These are phyloP conservation scores for Zalophus californianus DNA, from an alignment of 2,797 vertebrate species.

Conservation along the genomic window DNA sequence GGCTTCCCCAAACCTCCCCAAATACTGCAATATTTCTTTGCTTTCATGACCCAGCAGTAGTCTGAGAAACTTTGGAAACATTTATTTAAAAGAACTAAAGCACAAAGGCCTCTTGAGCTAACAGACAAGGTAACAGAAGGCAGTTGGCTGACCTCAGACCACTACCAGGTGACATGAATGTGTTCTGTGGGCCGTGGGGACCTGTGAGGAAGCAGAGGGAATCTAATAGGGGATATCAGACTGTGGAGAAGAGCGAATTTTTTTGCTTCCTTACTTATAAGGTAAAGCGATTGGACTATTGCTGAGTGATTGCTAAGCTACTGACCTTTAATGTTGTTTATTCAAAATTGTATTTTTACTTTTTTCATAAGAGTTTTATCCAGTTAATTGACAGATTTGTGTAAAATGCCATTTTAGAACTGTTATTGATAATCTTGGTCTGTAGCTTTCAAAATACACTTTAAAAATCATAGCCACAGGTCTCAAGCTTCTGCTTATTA, in stretches of 20 bases:
- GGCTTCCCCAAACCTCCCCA: neutral
- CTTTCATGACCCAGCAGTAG: neutral
- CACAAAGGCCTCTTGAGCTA: neutral
- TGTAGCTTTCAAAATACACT: slow-evolving; percentile 6
- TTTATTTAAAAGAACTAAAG: slow-evolving; percentile 18
- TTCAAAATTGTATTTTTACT: neutral
- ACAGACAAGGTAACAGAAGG: neutral
- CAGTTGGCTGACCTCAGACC: neutral
- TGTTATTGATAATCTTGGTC: neutral
- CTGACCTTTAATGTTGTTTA: neutral
- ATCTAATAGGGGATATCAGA: neutral
- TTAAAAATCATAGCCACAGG: neutral
- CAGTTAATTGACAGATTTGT: neutral
- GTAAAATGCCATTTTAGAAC: neutral
- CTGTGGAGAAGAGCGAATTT: neutral
- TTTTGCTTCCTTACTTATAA: neutral
- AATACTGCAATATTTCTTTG: neutral
- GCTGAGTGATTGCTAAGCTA: neutral
- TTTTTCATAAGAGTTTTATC: neutral
- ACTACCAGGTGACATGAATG: neutral
- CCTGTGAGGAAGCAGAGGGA: neutral
- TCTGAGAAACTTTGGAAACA: neutral
- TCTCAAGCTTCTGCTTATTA: slow-evolving; percentile 6
- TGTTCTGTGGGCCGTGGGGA: neutral
- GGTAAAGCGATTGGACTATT: neutral